Percentiles rank a stretch among this genome's conserved stretches.
phyloP scores from a whole-genome alignment of 2,888 invertebrate species.

The Fabriciana adippe region DNA sequence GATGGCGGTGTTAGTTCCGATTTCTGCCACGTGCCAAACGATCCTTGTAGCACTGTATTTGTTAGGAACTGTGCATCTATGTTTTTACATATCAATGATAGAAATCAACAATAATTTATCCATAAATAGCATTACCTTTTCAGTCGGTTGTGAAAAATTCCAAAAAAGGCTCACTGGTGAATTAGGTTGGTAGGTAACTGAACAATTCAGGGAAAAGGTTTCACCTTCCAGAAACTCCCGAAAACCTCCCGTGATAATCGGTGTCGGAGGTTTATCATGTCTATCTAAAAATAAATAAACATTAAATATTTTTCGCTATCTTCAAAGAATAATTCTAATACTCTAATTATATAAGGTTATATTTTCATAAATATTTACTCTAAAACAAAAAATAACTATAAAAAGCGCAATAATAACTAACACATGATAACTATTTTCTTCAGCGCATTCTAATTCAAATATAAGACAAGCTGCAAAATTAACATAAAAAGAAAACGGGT shows the following conservation, averaged over 20 bases:
- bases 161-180: conserved; percentile 55
- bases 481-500: not conserved
- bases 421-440: conserved; percentile 19
- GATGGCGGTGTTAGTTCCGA: too few relatives aligned
- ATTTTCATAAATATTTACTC: not conserved
- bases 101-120: not conserved
- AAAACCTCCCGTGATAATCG: conserved; percentile 45
- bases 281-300: conserved; percentile 42
- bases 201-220: conserved; percentile 64
- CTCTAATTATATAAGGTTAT: not conserved
- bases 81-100: too few relatives aligned
- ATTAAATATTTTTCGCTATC: conserved; percentile 2
- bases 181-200: conserved; percentile 52
- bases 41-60: too few relatives aligned
- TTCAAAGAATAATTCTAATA: not conserved
- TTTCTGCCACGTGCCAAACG: too few relatives aligned
- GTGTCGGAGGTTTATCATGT: conserved; percentile 48
- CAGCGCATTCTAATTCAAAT: conserved; percentile 3
- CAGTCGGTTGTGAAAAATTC: conserved; percentile 47
- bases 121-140: conserved; percentile 10
- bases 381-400: conserved; percentile 6
- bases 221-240: conserved; percentile 58
- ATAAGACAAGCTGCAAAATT: conserved; percentile 8
- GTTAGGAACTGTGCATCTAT: too few relatives aligned
- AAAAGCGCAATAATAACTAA: conserved; percentile 26